Percentiles rank a stretch among this genome's conserved stretches.
phyloP scores from a whole-genome alignment of 2,888 invertebrate species.

The Eubasilissa splendida region DNA sequence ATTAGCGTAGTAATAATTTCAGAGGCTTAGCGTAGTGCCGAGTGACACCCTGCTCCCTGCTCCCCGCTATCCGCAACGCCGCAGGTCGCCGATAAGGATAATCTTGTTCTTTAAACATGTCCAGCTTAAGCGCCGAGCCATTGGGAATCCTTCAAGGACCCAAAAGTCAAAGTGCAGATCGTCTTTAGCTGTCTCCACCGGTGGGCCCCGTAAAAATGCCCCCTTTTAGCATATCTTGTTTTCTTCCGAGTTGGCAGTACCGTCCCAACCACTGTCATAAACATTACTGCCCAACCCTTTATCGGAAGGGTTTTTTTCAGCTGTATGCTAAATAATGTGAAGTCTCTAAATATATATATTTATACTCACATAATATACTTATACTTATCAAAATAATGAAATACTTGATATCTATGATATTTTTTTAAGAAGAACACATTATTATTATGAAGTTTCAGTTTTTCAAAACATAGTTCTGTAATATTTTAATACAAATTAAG shows the following conservation, averaged over 20 bases:
- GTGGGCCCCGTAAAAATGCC: slow-evolving; percentile 49
- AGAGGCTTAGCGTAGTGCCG: neutral
- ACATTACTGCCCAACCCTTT: slow-evolving; percentile 32
- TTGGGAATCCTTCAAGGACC: slow-evolving; percentile 25
- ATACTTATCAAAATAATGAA: no score
- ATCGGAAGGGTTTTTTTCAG: neutral
- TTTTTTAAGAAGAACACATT: no score
- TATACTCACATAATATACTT: no score
- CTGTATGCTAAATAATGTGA: no score
- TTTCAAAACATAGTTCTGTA: no score
- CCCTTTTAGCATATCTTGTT: slow-evolving; percentile 44
- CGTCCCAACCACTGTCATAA: slow-evolving; percentile 41
- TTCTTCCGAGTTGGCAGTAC: slow-evolving; percentile 35
- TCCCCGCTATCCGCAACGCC: neutral
- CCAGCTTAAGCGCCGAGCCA: slow-evolving; percentile 18
- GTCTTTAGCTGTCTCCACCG: slow-evolving; percentile 37
- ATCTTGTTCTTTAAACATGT: slow-evolving; percentile 24
- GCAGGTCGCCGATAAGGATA: slow-evolving; percentile 31
- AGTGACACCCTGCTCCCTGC: neutral
- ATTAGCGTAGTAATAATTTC: neutral
- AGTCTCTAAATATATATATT: no score
- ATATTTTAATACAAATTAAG: no score
- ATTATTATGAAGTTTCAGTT: no score
- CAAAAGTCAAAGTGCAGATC: slow-evolving; percentile 46
- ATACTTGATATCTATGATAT: no score